Evolutionary conservation across 2,888 invertebrate species (phyloP), one percentile per base, ranked within the genome.

Genomic region (Lithophane semibrunnea): DNA sequence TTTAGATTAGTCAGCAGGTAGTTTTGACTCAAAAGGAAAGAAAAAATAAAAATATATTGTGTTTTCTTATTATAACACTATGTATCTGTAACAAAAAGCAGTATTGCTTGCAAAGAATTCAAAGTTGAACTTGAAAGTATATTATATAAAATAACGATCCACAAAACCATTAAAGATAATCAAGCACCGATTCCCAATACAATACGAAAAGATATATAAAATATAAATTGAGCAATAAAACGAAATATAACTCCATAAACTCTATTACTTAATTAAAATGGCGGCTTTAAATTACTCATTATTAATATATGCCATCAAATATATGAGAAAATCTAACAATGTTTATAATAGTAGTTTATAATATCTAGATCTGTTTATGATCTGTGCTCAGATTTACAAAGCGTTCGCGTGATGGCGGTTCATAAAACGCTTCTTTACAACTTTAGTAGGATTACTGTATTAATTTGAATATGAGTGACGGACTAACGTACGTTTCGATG

Each of bases 391-490:
- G 88, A 86, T 85, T 85, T 86, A 89, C 81, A 84, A 85, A 84
- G 79, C 63, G 70, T 44, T 89, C 79, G 89, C 90, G 89, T 89
- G 89, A 77, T 82, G 79, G 44, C 29, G 58, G 74, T 82, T 72
- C 78, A 82, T 89, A 88, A 89, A 89, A 78, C 52, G 79, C 68
- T 78, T 82, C 87, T 88, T 88, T 88, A 88, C 76, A 75, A 83
- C 83, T 79, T 77, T 67, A 71, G 75, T 60, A 42, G 76, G 78
- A 88, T 88, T 85, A 88, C 80, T 87, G 88, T 88, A 87, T 85
- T 88, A 80, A 88, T 88, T 88, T 87, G 87, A 85, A 88, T 88
- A 87, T 85, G 88, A 88, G 79, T 88, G 88, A 88, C 82, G 75
- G 73, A 70, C 78, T 44, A 70, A 78, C 69, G 56, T 56, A 74